Base-by-base conservation (phyloP, 92 coral and sea anemone species). In the Palythoa heliodiscus region DNA sequence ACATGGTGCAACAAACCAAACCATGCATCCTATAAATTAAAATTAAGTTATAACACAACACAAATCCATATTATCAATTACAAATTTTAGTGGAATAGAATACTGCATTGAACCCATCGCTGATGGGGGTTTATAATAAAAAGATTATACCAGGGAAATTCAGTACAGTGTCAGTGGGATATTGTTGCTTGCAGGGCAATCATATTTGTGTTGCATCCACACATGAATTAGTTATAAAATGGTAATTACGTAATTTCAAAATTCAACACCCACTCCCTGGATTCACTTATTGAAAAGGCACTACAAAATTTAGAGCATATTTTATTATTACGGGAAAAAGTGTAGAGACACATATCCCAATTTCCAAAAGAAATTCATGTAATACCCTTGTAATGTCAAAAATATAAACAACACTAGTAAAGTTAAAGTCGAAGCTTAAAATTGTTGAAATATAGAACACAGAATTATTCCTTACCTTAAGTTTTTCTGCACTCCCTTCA, bases 1-100 rank as follows among this genome's bases (percentile, higher is more conserved):
- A 73, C 89, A 86, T 89, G 92, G 58, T 89, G 92, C 9, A 86
- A 71, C 22, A 86, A 83, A 73, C 92, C 92, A 79, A 29, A 43
- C 92, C 92, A 89, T 14, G 77, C 64, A 67, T 80, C 52, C 87
- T 89, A 19, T 73, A 50, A 73, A 37, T 38, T 43, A 72, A 19
- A 40, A 39, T 17, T 16, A 72, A 70, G 23, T 7, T 54, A 54
- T 54, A 63, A 17, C 23, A 63, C 16, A 63, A 63, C 29, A 22
- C 29, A 63, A 17, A 17, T 2, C 70, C 70, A 7, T 0, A 63
- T 63, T 63, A 54, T 54, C 61, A 10, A 54, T 54, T 54, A 54
- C 11, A 11, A 54, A 54, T 54, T 14, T 54, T 52, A 6, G 55
- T 52, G 55, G 55, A 52, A 52, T 52, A 52, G 55, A 52, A 52